Evolutionary conservation across 2,888 invertebrate genomes (phyloP), one percentile per base, ranked within the genome.

Genomic region (Eremobia ochroleuca): DNA sequence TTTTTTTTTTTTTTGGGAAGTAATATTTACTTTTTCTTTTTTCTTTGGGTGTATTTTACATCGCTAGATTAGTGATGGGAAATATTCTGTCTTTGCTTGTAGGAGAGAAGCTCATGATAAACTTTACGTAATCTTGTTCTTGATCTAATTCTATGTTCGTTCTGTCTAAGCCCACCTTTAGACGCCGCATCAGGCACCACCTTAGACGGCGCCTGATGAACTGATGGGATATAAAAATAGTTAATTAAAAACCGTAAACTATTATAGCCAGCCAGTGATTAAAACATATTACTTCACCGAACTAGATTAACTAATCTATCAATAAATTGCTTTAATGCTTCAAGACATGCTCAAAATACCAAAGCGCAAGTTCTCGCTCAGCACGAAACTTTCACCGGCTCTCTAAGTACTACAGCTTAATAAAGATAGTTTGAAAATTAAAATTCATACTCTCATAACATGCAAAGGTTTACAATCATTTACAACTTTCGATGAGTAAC

Each of bases 401-500:
- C 13, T 11, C 4, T 18, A 46, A 76, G 55, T 64, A 64, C 31
- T 28, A 58, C 1, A 68, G 8, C 43, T 77, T 77, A 62, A 62
- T 68, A 40, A 55, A 49, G 62, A 49, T 13, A 40, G 40, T 43
- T 65, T 13, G 13, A 68, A 46, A 55, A 73, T 67, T 58, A 49
- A 70, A 70, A 73, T 73, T 66, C 18, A 77, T 73, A 25, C 43
- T 64, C 21, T 9, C 15, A 49, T 59, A 69, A 31, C 73, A 78
- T 64, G 70, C 40, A 65, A 76, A 15, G 31, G 21, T 74, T 69
- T 40, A 74, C 73, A 73, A 73, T 73, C 49, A 74, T 77, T 87
- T 62, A 66, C 73, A 79, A 88, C 59, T 82, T 85, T 74, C 79
- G 70, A 82, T 72, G 67, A 71, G 70, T 71, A 37, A 74, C 34